Evolutionary conservation across 2,797 vertebrate species (phyloP).

Genomic region (Pangasius larnaudii): DNA sequence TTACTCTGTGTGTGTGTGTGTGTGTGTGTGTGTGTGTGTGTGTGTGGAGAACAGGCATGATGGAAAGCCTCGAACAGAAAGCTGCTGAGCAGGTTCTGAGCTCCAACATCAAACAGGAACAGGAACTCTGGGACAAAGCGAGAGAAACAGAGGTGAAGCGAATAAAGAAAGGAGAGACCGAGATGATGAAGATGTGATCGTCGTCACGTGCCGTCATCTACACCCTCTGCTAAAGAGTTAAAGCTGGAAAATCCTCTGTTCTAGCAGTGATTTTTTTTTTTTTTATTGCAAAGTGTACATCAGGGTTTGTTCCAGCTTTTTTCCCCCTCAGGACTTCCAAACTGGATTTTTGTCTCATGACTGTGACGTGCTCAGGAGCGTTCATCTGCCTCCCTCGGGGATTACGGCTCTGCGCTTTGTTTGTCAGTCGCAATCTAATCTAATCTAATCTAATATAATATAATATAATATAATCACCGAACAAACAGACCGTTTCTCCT

Average conservation of each 20-base stretch:
- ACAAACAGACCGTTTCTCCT: neutral
- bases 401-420: neutral
- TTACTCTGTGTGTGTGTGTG: neutral
- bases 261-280: neutral
- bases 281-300: neutral
- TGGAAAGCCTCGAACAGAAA: neutral
- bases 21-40: constrained; percentile 21
- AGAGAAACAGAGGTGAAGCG: neutral
- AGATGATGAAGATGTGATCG: neutral
- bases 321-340: neutral
- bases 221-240: neutral
- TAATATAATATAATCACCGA: neutral
- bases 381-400: neutral
- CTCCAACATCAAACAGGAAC: neutral
- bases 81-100: constrained; percentile 38
- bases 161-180: neutral
- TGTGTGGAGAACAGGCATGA: neutral
- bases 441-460: too few relatives aligned
- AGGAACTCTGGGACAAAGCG: neutral
- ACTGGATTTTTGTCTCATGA: neutral
- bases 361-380: neutral
- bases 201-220: neutral
- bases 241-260: neutral
- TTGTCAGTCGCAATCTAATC: neutral
- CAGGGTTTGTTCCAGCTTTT: neutral